phyloP scores from a whole-genome alignment of 1,140 invertebrate genomes.

The Heterodera schachtii region DNA sequence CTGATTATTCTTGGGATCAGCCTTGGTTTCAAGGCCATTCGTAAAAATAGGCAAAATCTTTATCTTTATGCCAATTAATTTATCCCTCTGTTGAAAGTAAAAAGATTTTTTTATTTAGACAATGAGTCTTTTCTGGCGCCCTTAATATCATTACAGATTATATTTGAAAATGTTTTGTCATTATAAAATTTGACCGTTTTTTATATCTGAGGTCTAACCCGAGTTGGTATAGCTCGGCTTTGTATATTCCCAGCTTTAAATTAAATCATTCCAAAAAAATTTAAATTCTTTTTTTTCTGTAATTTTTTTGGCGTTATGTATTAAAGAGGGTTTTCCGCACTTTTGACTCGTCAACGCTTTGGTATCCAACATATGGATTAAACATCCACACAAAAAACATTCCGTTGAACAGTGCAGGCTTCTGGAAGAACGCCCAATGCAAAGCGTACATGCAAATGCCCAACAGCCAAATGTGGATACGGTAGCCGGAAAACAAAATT shows the following conservation, averaged over 20 bases:
- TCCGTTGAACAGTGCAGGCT: conserved; percentile 22
- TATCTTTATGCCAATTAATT: too few relatives aligned
- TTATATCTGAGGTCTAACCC: too few relatives aligned
- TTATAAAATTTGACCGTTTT: too few relatives aligned
- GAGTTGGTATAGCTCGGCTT: too few relatives aligned
- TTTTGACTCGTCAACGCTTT: neutral
- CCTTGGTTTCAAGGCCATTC: too few relatives aligned
- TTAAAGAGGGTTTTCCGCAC: neutral
- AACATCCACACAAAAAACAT: conserved; percentile 38
- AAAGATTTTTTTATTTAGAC: too few relatives aligned
- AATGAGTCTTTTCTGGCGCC: too few relatives aligned
- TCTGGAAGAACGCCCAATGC: conserved; percentile 26
- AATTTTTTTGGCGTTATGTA: neutral
- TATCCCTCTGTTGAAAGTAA: too few relatives aligned
- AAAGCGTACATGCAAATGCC: neutral
- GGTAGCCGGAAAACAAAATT: conserved; percentile 14
- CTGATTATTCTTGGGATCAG: neutral
- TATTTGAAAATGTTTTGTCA: too few relatives aligned
- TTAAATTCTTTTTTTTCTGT: neutral
- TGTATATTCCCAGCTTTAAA: neutral
- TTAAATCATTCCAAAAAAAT: neutral
- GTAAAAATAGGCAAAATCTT: too few relatives aligned
- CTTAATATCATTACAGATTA: too few relatives aligned
- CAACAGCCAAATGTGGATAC: conserved; percentile 15
- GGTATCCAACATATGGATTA: conserved; percentile 28